These are phyloP conservation scores for Stenodema calcarata DNA, from an alignment of 2,888 invertebrate genomes.

Conservation along the genomic window DNA sequence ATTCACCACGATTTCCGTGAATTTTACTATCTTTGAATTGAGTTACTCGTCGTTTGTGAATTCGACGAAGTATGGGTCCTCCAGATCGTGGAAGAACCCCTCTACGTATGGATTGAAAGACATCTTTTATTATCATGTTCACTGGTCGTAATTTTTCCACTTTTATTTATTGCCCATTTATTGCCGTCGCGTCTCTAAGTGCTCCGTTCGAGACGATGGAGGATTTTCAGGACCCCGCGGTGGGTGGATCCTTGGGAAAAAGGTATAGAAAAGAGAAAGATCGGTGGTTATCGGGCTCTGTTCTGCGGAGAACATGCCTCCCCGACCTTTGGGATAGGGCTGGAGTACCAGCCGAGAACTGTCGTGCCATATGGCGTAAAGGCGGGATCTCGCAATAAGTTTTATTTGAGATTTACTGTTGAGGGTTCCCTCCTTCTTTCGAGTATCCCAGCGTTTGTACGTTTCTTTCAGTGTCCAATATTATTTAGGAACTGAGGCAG, in stretches of 20 bases:
- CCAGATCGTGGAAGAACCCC: neutral
- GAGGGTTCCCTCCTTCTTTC: neutral
- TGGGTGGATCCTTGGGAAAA: neutral
- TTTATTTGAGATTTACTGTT: slow-evolving; percentile 29
- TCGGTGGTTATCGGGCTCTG: slow-evolving; percentile 1
- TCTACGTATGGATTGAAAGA: neutral
- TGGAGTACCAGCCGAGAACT: slow-evolving; percentile 12
- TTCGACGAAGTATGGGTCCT: neutral
- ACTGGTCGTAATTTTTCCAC: neutral
- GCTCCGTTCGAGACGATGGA: neutral
- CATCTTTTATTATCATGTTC: neutral
- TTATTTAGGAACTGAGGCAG: neutral
- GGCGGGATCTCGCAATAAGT: slow-evolving; percentile 28
- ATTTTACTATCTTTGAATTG: neutral
- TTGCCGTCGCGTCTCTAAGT: neutral
- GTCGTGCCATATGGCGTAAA: slow-evolving; percentile 37
- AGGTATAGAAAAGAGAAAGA: neutral
- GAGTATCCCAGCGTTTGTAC: neutral
- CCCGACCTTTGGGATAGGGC: neutral
- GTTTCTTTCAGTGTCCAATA: neutral
- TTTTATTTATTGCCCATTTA: neutral
- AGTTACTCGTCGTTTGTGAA: neutral
- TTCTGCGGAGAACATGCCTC: neutral
- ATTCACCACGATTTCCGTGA: neutral
- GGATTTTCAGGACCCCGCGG: neutral